Evolutionary conservation across 2,113 vertebrate species (phyloP).

Genomic region (Neolamprologus devosi): DNA sequence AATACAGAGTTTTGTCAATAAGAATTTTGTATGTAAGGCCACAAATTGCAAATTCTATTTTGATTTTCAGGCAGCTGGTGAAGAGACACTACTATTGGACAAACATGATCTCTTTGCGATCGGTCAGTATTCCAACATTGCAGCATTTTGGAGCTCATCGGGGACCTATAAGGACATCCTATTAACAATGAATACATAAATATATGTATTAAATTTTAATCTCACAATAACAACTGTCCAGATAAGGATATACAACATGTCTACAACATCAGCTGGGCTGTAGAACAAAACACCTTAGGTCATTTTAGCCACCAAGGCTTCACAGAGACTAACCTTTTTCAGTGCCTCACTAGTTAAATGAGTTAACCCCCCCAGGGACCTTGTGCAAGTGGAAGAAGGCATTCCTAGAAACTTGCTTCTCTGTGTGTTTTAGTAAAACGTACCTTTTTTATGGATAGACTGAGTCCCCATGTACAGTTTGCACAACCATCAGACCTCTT

Average conservation of each 20-base stretch:
- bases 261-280: background rate
- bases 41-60: background rate
- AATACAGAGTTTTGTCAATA: background rate
- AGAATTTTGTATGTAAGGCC: background rate
- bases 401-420: background rate
- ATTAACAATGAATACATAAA: background rate
- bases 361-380: background rate
- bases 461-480: background rate
- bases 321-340: background rate
- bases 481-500: background rate
- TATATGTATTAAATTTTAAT: background rate
- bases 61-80: background rate
- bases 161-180: background rate
- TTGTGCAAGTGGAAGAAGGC: background rate
- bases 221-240: background rate
- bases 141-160: background rate
- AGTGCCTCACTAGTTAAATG: background rate
- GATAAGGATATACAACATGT: background rate
- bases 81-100: background rate
- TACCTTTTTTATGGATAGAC: background rate
- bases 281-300: background rate
- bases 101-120: background rate
- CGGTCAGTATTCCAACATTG: background rate
- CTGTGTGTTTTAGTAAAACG: background rate
- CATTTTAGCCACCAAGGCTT: background rate